Base-by-base conservation (phyloP, 2,888 invertebrate species). In the Agelastica alni region DNA sequence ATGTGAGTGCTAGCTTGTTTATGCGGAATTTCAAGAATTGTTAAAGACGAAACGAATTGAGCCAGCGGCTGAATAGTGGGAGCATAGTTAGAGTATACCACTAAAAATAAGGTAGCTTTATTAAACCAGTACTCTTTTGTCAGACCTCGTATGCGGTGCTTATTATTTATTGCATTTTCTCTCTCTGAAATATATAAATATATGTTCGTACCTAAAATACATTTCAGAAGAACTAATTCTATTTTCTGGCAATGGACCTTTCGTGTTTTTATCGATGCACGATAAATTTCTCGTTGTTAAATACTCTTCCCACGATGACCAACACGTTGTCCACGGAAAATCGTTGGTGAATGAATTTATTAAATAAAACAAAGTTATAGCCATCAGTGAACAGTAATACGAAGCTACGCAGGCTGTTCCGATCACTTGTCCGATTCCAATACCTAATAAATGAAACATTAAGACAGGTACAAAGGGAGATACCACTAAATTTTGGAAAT, bases 371-470 rank as follows among this genome's bases (percentile, higher is more conserved):
- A 91, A 66, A 5, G 88, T 88, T 20, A 91, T 73, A 0, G 86
- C 87, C 79, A 91, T 84, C 42, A 91, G 77, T 0, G 87, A 84
- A 45, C 87, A 87, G 72, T 91, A 92, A 74, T 91, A 92, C 0
- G 88, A 85, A 2, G 87, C 80, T 7, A 91, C 85, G 62, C 83
- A 85, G 12, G 81, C 78, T 10, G 83, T 82, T 1, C 81, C 82
- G 10, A 86, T 67, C 2, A 84, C 78, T 65, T 88, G 85, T 0
- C 86, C 87, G 67, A 83, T 85, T 2, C 88, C 89, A 32, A 86
- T 83, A 44, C 88, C 88, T 87, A 68, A 28, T 65, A 66, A 37
- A 7, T 10, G 20, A 16, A 36, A 36, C n/a, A n/a, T n/a, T n/a
- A n/a, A n/a, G n/a, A n/a, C n/a, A n/a, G n/a, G n/a, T n/a, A n/a